These are phyloP conservation scores for Lepidocolaptes lacrymiger DNA, from an alignment of 2,797 vertebrate species.

Conservation along the genomic window DNA sequence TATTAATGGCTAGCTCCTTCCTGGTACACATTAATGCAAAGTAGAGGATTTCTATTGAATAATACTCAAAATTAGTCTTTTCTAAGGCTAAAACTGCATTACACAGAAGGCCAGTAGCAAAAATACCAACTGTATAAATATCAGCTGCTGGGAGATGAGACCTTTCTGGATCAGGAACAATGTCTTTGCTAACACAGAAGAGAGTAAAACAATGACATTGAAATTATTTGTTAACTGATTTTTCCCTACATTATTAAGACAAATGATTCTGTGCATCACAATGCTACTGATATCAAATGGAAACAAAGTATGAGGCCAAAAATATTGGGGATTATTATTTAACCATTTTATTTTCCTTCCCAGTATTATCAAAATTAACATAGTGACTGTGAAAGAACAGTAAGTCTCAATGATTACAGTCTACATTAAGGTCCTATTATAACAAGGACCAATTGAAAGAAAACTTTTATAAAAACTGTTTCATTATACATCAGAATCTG, in stretches of 20 bases:
- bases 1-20: not conserved
- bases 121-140: not conserved
- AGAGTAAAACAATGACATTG: not conserved
- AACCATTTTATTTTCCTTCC: not conserved
- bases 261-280: fast-evolving
- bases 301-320: not conserved
- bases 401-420: not conserved
- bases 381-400: not conserved
- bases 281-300: not conserved
- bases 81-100: not conserved
- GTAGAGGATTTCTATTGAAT: not conserved
- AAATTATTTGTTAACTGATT: not conserved
- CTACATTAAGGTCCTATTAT: not conserved
- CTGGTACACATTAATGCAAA: not conserved
- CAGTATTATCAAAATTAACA: not conserved
- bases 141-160: not conserved
- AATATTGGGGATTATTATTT: not conserved
- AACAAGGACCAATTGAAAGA: not conserved
- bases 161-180: not conserved
- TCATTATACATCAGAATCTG: not conserved
- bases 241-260: not conserved
- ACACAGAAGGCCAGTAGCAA: not conserved
- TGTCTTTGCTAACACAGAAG: not conserved
- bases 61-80: not conserved
- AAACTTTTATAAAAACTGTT: not conserved